phyloP scores from a whole-genome alignment of 2,113 vertebrate genomes.

The Tiliqua scincoides region DNA sequence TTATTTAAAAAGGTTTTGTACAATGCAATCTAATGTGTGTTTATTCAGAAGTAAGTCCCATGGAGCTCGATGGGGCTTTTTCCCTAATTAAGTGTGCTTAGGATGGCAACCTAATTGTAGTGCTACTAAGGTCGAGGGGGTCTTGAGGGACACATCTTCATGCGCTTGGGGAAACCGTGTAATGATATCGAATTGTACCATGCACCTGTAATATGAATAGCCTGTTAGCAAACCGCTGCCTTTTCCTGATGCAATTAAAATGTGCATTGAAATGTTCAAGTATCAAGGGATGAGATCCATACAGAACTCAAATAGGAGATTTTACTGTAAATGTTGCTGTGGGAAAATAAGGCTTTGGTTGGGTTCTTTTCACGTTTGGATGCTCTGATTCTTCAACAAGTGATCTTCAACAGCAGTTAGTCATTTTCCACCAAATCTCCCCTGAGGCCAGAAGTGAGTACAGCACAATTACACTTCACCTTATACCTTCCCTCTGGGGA shows the following conservation, averaged over 20 bases:
- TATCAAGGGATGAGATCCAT: neutral
- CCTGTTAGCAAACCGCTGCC: neutral
- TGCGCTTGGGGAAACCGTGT: neutral
- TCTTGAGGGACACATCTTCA: neutral
- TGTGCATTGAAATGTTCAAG: neutral
- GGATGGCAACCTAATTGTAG: neutral
- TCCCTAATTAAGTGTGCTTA: no score
- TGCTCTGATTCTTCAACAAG: conserved; percentile 25
- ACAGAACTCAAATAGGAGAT: neutral
- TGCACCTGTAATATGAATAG: neutral
- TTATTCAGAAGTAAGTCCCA: no score
- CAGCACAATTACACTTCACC: neutral
- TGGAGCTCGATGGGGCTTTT: no score
- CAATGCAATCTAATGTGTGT: no score
- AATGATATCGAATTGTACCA: neutral
- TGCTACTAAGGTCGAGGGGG: neutral
- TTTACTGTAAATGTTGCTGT: neutral
- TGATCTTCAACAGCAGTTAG: conserved; percentile 27
- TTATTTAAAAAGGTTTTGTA: neutral
- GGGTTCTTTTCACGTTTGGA: conserved; percentile 15
- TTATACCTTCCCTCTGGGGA: conserved; percentile 21
- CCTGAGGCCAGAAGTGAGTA: conserved; percentile 7
- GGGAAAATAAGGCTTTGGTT: neutral
- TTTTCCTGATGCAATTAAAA: neutral
- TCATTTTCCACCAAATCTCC: neutral